phyloP scores from a whole-genome alignment of 1,140 invertebrate species.

The Nixonia krombeini region DNA sequence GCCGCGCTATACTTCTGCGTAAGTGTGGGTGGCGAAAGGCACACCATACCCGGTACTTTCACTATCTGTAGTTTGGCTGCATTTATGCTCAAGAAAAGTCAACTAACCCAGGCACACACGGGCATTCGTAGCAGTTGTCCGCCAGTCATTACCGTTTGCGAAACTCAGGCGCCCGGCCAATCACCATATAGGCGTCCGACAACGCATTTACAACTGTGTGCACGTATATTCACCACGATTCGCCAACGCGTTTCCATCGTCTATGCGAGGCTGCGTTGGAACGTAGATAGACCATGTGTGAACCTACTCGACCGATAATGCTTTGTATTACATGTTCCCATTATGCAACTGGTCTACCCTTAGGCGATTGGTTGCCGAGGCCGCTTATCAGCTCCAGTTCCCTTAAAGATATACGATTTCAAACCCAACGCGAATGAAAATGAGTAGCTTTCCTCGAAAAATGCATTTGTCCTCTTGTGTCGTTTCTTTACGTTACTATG shows the following conservation, averaged over 20 bases:
- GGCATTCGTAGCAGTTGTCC: conserved; percentile 37
- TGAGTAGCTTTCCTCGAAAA: too few relatives aligned
- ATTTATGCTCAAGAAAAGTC: conserved; percentile 50
- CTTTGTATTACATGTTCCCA: conserved; percentile 13
- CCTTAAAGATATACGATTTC: too few relatives aligned
- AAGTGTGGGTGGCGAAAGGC: conserved; percentile 52
- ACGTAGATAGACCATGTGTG: conserved; percentile 5
- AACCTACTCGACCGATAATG: neutral
- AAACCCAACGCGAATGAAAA: too few relatives aligned
- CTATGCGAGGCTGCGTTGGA: neutral
- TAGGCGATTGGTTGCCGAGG: conserved; percentile 2
- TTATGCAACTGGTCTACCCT: conserved; percentile 17
- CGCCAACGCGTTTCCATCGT: conserved; percentile 26
- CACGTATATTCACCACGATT: conserved; percentile 18
- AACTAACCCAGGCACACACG: conserved; percentile 40
- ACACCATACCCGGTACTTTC: conserved; percentile 47
- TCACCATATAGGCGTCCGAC: conserved; percentile 41
- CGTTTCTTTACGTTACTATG: too few relatives aligned
- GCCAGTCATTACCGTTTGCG: conserved; percentile 50
- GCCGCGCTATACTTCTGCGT: conserved; percentile 29
- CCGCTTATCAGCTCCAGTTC: conserved; percentile 4
- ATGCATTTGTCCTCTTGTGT: too few relatives aligned
- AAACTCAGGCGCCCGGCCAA: conserved; percentile 41
- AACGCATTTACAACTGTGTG: conserved; percentile 24
- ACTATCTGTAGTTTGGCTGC: conserved; percentile 47